Evolutionary conservation across 2,113 vertebrate genomes (phyloP), one percentile per base, ranked within the genome.

Genomic region (Halcyon malimbica): DNA sequence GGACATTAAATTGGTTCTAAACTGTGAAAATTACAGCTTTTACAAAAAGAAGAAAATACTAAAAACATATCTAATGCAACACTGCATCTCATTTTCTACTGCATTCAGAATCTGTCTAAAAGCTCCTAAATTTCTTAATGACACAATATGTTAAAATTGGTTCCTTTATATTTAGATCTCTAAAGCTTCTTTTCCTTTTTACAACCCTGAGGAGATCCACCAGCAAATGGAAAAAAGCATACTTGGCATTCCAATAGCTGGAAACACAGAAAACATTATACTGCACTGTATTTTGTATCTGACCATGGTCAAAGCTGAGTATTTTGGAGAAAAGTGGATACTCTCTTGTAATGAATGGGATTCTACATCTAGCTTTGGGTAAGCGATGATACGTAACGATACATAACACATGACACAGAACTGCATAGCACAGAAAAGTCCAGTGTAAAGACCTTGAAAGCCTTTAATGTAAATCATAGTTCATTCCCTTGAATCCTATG

Each of bases 1-100:
- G 97, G 98, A 98, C 97, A 98, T 98, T 98, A 98, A 98, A 98
- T 98, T 98, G 97, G 97, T 97, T 98, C 98, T 98, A 97, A 98
- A 98, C 97, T 98, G 97, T 97, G 97, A 98, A 98, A 98, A 98
- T 98, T 98, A 97, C 97, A 98, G 98, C 98, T 98, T 98, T 98
- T 98, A 98, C 97, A 98, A 98, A 98, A 98, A 98, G 96, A 98
- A 98, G 95, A 98, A 98, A 98, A 98, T 98, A 98, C 97, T 98
- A 98, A 98, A 98, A 98, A 98, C 98, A 97, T 97, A 96, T 94
- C 98, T 98, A 98, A 98, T 98, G 98, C 96, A 98, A 98, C 97
- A 98, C 97, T 97, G 97, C 95, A 97, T 98, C 98, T 98, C 98
- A 98, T 98, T 98, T 98, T 96, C 97, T 94, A 94, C 97, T 97